Evolutionary conservation across 2,113 vertebrate species (phyloP).

Genomic region (Pholis gunnellus): DNA sequence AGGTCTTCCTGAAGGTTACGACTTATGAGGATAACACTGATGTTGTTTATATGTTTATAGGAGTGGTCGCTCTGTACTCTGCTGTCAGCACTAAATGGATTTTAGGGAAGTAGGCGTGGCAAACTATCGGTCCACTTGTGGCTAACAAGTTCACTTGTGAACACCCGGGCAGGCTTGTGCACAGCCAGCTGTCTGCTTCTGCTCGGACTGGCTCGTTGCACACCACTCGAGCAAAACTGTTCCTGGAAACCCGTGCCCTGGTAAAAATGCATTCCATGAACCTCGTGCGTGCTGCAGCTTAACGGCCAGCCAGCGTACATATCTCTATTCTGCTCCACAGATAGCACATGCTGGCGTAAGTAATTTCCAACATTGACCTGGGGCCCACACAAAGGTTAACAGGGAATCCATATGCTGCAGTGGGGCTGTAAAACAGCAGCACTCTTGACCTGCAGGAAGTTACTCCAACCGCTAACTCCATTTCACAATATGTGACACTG

Average conservation of each 20-base stretch:
- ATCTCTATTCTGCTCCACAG: slow-evolving; percentile 38
- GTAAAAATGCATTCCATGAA: slow-evolving; percentile 71
- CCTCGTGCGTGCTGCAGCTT: slow-evolving; percentile 45
- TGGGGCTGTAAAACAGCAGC: slow-evolving; percentile 57
- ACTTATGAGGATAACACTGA: slow-evolving; percentile 13
- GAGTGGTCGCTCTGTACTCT: slow-evolving; percentile 38
- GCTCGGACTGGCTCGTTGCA: slow-evolving; percentile 43
- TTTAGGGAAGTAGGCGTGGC: slow-evolving; percentile 68
- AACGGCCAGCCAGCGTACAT: slow-evolving; percentile 22
- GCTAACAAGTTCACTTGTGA: slow-evolving; percentile 47
- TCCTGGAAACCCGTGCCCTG: slow-evolving; percentile 66
- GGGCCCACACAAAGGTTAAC: slow-evolving; percentile 62
- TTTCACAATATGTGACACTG: slow-evolving; percentile 54
- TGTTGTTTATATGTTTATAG: slow-evolving; percentile 14
- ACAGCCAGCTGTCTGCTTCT: slow-evolving; percentile 45
- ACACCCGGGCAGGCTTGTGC: slow-evolving; percentile 28
- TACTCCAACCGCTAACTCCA: slow-evolving; percentile 43
- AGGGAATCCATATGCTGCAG: slow-evolving; percentile 59
- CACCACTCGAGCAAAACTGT: slow-evolving; percentile 60
- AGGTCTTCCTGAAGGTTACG: slow-evolving; percentile 14
- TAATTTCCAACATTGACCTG: slow-evolving; percentile 54
- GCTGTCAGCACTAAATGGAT: slow-evolving; percentile 61
- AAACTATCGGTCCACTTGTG: slow-evolving; percentile 32
- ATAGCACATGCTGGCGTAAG: slow-evolving; percentile 40
- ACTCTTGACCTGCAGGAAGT: slow-evolving; percentile 63